Evolutionary conservation across 2,888 invertebrate genomes (phyloP).

Genomic region (Xestia xanthographa): DNA sequence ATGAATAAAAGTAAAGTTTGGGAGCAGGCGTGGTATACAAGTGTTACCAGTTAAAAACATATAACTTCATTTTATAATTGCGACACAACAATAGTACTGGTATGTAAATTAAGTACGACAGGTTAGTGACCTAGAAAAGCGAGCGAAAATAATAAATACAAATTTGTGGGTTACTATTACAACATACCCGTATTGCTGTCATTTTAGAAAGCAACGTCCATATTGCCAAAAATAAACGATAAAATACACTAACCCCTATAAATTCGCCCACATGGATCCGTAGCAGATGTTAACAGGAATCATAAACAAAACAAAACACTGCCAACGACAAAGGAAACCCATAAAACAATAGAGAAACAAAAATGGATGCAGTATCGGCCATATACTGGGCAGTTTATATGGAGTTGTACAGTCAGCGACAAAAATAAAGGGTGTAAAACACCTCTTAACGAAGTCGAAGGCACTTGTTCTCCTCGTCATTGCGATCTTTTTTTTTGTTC

Average conservation of each 20-base stretch:
- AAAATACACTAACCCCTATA: constrained; percentile 16
- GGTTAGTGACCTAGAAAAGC: neutral
- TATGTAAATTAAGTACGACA: neutral
- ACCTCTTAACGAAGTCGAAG: too few relatives aligned
- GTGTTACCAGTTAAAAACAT: neutral
- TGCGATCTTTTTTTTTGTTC: too few relatives aligned
- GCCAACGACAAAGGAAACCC: constrained; percentile 18
- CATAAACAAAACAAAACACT: constrained; percentile 38
- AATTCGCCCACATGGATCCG: constrained; percentile 10
- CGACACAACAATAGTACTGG: neutral
- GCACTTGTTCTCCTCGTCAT: too few relatives aligned
- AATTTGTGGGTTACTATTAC: constrained; percentile 11
- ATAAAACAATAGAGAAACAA: constrained; percentile 26
- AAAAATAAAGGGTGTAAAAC: neutral
- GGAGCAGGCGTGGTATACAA: neutral
- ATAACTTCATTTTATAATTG: neutral
- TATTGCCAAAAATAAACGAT: constrained; percentile 12
- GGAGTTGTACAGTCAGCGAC: constrained; percentile 14
- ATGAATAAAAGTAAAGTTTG: neutral
- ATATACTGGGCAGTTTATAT: constrained; percentile 9
- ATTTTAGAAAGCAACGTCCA: neutral
- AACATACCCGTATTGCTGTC: neutral
- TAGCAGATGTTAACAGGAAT: constrained; percentile 34
- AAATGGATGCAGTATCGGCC: constrained; percentile 35
- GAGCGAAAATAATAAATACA: neutral